Evolutionary conservation across 1,140 invertebrate species (phyloP).

Genomic region (Pissodes strobi): DNA sequence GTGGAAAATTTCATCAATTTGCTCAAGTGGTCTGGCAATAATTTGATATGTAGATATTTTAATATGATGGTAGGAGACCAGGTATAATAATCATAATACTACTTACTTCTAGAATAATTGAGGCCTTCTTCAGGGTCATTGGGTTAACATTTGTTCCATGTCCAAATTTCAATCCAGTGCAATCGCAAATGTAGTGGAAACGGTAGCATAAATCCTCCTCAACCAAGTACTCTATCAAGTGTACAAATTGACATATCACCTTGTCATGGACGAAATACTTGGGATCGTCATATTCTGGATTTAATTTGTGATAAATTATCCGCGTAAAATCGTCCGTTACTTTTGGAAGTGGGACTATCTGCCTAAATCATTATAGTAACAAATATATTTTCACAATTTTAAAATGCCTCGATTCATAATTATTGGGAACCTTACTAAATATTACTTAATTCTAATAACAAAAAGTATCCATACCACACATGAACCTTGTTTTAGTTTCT

Average conservation of each 20-base stretch:
- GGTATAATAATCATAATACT: too few species aligned
- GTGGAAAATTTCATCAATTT: too few species aligned
- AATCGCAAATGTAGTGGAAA: conserved; percentile 27
- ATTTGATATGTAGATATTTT: too few species aligned
- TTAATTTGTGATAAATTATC: conserved; percentile 4
- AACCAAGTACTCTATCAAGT: conserved; percentile 12
- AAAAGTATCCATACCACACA: too few species aligned
- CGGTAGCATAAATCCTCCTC: conserved; percentile 9
- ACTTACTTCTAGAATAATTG: conserved; percentile 3
- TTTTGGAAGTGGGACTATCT: conserved; percentile 19
- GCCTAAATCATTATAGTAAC: too few species aligned
- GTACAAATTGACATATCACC: conserved; percentile 23
- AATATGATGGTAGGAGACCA: too few species aligned
- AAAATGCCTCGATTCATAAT: too few species aligned
- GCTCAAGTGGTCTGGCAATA: too few species aligned
- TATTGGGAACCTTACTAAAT: too few species aligned
- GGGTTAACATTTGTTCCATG: conserved; percentile 45
- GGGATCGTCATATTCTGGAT: conserved; percentile 53
- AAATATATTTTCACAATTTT: too few species aligned
- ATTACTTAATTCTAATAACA: too few species aligned
- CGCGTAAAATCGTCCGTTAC: neutral
- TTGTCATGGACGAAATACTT: conserved; percentile 18
- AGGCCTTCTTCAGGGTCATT: conserved; percentile 10
- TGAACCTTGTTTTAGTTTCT: too few species aligned
- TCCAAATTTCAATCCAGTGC: neutral